Base-by-base conservation (phyloP, 2,888 invertebrate genomes). In the Ceraclea dissimilis region DNA sequence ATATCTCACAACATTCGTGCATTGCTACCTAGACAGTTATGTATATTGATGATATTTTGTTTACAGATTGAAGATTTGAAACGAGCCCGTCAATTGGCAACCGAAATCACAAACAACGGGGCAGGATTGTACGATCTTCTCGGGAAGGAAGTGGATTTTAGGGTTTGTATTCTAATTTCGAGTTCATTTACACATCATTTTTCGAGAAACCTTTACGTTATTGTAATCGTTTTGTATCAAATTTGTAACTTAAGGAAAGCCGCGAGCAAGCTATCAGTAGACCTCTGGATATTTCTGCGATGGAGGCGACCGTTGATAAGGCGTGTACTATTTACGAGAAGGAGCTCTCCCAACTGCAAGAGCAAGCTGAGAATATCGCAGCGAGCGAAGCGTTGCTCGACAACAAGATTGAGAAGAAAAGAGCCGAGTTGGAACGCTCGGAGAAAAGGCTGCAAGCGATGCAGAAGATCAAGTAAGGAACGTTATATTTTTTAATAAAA, bases 401-500 rank as follows among this genome's bases (percentile, higher is more conserved):
- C 66, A 83, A 87, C 10, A 96, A 97, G 77, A 86, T 98, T 57
- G 95, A 96, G 69, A 85, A 97, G 57, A 86, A 93, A 63, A 83
- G 84, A 63, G 84, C 86, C 0, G 99, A 99, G 69, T 78, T 97
- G 62, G 92, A 93, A 65, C 79, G 99, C 52, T 93, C 93, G 62
- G 91, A 93, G 70, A 97, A 97, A 71, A 79, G 99, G 33, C 76
- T 98, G 49, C 89, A 91, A 66, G 93, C 97, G 0, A 78, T 99
- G 64, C 92, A 94, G 73, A 95, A 93, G 81, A 95, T 97, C 62
- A 86, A 94, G 87, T 88, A 63, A 68, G 69, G 6, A 17, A 16
- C 13, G 33, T 10, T 33, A 8, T 10, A 10, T 10, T 33, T 10
- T 13, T 33, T 33, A 33, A 33, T 13, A 10, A 13, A 33, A 33